Percentiles rank a stretch among this genome's conserved stretches.
These are phyloP conservation scores for Anadara kagoshimensis DNA, from an alignment of 1,140 invertebrate species.

Conservation along the genomic window DNA sequence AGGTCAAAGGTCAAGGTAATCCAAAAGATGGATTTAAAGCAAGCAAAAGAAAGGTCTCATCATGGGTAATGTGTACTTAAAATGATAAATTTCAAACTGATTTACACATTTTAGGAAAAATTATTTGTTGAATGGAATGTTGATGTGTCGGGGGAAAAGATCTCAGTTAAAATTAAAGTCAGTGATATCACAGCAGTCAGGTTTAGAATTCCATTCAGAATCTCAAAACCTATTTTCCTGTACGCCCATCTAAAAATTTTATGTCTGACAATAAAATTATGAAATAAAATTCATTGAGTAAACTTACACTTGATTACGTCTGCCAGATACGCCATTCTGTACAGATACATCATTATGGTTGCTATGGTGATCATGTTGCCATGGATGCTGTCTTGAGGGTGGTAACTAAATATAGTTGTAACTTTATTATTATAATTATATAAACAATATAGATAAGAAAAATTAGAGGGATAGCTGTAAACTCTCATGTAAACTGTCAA, in stretches of 20 bases:
- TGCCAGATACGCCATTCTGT: conserved; percentile 3
- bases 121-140: not conserved
- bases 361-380: conserved; percentile 51
- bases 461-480: no score
- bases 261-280: not conserved
- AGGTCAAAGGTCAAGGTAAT: not conserved
- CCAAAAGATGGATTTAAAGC: not conserved
- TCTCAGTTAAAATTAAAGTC: no score
- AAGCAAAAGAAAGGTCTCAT: not conserved
- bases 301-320: not conserved
- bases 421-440: not conserved
- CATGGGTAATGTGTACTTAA: not conserved
- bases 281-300: no score
- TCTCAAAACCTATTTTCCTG: no score
- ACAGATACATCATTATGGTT: not conserved
- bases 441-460: not conserved
- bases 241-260: no score
- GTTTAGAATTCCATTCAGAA: no score
- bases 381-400: conserved; percentile 56
- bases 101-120: not conserved
- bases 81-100: no score
- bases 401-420: conserved; percentile 45
- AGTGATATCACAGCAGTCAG: no score
- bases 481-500: not conserved
- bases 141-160: no score